Evolutionary conservation across 2,888 invertebrate species (phyloP).

Genomic region (Orchesellides sinensis): DNA sequence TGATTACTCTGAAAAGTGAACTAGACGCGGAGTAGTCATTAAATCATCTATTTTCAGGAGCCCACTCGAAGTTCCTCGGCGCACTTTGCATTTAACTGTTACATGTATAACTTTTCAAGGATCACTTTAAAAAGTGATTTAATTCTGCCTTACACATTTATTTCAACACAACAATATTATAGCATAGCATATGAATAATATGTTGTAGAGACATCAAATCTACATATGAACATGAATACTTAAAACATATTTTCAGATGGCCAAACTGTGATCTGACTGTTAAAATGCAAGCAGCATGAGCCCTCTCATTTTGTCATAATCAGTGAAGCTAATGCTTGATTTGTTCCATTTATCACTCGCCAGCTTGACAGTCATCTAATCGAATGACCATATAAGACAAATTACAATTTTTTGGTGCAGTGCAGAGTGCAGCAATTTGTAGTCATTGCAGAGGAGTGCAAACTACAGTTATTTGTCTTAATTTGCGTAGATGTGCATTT

Average conservation of each 20-base stretch:
- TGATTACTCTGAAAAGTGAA: background rate
- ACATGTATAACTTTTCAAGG: background rate
- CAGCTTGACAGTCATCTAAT: slow-evolving; percentile 22
- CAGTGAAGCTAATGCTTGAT: slow-evolving; percentile 11
- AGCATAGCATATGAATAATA: background rate
- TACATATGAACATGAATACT: background rate
- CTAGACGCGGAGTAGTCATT: background rate
- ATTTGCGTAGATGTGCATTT: slow-evolving; percentile 31
- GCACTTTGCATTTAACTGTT: too few relatives aligned
- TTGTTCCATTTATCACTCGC: slow-evolving; percentile 45
- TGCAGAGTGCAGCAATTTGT: too few relatives aligned
- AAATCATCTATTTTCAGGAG: background rate
- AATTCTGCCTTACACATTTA: background rate
- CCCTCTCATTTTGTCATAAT: background rate
- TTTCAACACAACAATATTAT: background rate
- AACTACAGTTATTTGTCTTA: slow-evolving; percentile 56
- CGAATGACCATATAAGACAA: slow-evolving; percentile 29
- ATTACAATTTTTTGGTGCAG: background rate
- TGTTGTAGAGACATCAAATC: background rate
- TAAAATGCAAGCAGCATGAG: background rate
- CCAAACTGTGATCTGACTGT: slow-evolving; percentile 17
- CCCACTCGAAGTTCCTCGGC: too few relatives aligned
- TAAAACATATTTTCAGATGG: too few relatives aligned
- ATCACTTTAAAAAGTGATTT: background rate
- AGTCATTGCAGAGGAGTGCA: too few relatives aligned